These are phyloP conservation scores for Formicarius rufipectus DNA, from an alignment of 2,113 vertebrate genomes.

Conservation along the genomic window DNA sequence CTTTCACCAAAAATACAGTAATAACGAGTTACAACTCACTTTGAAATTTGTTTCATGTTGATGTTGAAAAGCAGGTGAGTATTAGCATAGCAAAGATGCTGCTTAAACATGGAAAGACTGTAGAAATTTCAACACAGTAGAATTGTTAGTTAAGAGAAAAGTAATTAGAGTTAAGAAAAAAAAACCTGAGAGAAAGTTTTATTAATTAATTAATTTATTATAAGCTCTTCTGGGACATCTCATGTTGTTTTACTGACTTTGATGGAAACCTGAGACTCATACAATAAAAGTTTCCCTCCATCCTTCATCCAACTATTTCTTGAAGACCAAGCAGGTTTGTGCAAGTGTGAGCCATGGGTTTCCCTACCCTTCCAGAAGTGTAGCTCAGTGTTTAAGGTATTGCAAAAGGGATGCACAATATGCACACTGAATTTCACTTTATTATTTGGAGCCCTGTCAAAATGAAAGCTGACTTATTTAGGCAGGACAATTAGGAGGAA, in stretches of 20 bases:
- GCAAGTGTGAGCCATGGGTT: neutral
- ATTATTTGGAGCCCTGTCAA: neutral
- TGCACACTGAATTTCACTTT: neutral
- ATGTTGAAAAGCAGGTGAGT: neutral
- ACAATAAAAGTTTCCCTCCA: neutral
- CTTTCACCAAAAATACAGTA: neutral
- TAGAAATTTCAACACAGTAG: neutral
- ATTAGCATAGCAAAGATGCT: neutral
- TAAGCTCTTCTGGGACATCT: neutral
- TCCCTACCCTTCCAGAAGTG: neutral
- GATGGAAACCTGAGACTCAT: neutral
- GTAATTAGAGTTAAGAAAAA: neutral
- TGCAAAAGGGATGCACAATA: neutral
- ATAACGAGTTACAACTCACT: neutral
- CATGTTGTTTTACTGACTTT: neutral
- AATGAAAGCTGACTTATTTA: neutral
- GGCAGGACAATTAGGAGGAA: neutral
- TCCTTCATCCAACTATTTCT: neutral
- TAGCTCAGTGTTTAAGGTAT: neutral
- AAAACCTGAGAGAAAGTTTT: neutral
- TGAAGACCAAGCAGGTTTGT: neutral
- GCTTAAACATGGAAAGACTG: neutral
- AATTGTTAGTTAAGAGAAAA: neutral
- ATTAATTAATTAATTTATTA: too few species aligned
- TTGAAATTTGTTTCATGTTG: neutral